Evolutionary conservation across 2,888 invertebrate species (phyloP).

Genomic region (Sclerodermus sp.): DNA sequence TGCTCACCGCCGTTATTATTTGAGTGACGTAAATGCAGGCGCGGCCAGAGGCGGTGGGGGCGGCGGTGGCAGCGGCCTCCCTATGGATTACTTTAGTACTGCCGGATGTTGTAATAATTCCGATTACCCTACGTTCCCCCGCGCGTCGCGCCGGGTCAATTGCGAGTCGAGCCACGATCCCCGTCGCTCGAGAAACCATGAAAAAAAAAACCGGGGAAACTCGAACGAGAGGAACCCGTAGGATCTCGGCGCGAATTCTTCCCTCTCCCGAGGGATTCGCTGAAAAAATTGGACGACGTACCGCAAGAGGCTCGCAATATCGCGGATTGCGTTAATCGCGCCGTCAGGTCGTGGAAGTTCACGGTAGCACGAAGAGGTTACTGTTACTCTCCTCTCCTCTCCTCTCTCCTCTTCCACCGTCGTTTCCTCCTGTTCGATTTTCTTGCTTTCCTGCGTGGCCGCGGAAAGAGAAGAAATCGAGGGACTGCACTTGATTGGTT

Average conservation of each 20-base stretch:
- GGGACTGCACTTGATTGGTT: no score
- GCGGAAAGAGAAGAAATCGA: background rate
- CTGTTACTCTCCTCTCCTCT: conserved; percentile 43
- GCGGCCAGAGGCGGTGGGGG: no score
- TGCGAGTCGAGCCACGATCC: conserved; percentile 26
- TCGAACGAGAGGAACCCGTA: no score
- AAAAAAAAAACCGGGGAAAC: no score
- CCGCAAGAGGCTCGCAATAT: conserved; percentile 7
- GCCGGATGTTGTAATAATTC: conserved; percentile 51
- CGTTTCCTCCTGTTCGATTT: conserved; percentile 17
- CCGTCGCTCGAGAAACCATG: no score
- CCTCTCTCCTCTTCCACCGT: conserved; percentile 9
- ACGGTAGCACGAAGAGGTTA: conserved; percentile 33
- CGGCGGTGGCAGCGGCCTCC: conserved; percentile 33
- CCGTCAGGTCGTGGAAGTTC: conserved; percentile 30
- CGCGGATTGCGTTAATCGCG: conserved; percentile 27
- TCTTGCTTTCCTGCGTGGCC: background rate
- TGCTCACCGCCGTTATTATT: no score
- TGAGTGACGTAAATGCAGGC: no score
- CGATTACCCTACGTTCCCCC: conserved; percentile 26
- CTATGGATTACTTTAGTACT: conserved; percentile 42
- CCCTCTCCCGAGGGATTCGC: no score
- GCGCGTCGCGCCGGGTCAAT: conserved; percentile 28
- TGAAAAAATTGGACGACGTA: no score
- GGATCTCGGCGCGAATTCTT: no score